Conservation (phyloP, 2,888 invertebrate species). For the Himalopsyche japonica region DNA sequence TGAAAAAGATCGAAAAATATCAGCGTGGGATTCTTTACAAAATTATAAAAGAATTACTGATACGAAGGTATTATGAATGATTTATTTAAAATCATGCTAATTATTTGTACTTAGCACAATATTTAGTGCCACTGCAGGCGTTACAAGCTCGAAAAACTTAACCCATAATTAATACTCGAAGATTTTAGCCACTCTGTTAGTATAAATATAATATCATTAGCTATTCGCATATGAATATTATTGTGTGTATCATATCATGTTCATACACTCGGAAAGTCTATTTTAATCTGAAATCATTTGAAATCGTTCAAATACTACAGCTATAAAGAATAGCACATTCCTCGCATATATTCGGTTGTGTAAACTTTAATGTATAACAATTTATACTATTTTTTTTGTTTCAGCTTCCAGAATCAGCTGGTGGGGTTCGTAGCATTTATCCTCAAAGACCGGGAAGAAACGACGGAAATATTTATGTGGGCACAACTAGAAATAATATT, state of each 20-base stretch:
- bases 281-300: not conserved
- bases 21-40: slow-evolving; percentile 89
- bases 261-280: not conserved
- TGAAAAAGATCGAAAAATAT: slow-evolving; percentile 86
- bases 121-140: not conserved
- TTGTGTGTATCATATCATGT: not conserved
- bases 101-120: not conserved
- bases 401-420: slow-evolving; percentile 82
- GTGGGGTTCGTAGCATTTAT: slow-evolving; percentile 87
- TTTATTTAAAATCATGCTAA: slow-evolving; percentile 4
- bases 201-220: too few species aligned
- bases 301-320: too few species aligned
- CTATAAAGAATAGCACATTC: too few species aligned
- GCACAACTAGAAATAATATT: slow-evolving; percentile 86
- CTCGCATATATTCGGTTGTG: too few species aligned
- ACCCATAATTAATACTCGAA: not conserved
- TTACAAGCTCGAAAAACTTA: not conserved
- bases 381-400: slow-evolving; percentile 40
- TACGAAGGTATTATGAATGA: slow-evolving; percentile 67
- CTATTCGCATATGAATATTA: too few species aligned
- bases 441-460: slow-evolving; percentile 85
- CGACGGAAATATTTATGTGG: slow-evolving; percentile 89
- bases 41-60: slow-evolving; percentile 89
- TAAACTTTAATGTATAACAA: too few species aligned
- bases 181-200: too few species aligned